phyloP scores from a whole-genome alignment of 2,113 vertebrate genomes.

The Esox niger region DNA sequence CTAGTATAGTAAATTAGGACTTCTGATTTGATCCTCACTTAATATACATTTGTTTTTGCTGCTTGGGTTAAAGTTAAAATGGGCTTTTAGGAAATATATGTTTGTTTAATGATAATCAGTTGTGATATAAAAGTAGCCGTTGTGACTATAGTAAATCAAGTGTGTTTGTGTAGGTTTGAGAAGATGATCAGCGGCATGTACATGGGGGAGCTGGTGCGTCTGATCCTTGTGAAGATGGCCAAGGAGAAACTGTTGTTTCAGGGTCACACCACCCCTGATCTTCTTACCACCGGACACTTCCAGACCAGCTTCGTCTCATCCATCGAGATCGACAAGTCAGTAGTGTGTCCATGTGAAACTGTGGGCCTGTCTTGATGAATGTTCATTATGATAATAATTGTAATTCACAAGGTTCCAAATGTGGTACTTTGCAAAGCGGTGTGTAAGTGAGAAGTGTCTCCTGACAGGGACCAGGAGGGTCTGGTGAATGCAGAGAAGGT shows the following conservation, averaged over 20 bases:
- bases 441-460: conserved; percentile 2
- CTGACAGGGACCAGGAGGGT: conserved; percentile 82
- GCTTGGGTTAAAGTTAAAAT: too few species aligned
- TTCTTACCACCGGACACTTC: conserved; percentile 82
- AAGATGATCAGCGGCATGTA: conserved; percentile 99
- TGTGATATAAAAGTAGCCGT: too few species aligned
- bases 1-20: too few species aligned
- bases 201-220: conserved; percentile 93
- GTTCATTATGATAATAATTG: too few species aligned
- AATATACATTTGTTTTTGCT: too few species aligned
- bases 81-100: too few species aligned
- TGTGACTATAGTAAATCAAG: too few species aligned
- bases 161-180: conserved; percentile 81
- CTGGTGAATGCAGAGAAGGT: conserved; percentile 77
- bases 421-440: not conserved
- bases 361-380: not conserved
- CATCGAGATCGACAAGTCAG: conserved; percentile 82
- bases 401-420: too few species aligned
- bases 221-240: conserved; percentile 93
- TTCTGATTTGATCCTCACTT: too few species aligned
- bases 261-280: conserved; percentile 77
- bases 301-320: conserved; percentile 83
- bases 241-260: conserved; percentile 84
- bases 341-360: conserved; percentile 7
- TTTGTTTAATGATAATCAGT: too few species aligned